Evolutionary conservation across 2,888 invertebrate genomes (phyloP).

Genomic region (Caenorhabditis sp.): DNA sequence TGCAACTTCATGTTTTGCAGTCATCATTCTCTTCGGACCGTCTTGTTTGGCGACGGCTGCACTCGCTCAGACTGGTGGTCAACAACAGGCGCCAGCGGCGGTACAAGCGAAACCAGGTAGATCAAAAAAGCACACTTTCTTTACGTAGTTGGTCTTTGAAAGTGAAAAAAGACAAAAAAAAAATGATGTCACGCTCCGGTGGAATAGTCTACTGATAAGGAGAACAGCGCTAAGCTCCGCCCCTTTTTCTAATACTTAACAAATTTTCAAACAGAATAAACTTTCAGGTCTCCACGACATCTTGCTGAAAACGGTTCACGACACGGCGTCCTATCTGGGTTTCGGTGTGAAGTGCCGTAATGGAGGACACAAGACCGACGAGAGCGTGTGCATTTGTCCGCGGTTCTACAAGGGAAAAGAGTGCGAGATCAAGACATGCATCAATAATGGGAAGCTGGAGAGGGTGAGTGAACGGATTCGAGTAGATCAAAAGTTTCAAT

Average conservation of each 20-base stretch:
- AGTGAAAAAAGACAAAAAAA: background rate
- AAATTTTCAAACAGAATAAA: too few relatives aligned
- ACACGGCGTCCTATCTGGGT: slow-evolving; percentile 70
- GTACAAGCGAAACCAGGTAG: slow-evolving; percentile 34
- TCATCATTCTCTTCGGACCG: slow-evolving; percentile 26
- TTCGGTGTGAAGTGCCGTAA: slow-evolving; percentile 76
- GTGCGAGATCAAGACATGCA: slow-evolving; percentile 75
- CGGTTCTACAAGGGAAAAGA: slow-evolving; percentile 71
- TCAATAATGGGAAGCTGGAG: slow-evolving; percentile 71
- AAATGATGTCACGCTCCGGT: background rate
- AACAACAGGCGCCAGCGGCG: background rate
- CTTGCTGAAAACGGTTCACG: slow-evolving; percentile 35
- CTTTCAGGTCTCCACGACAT: slow-evolving; percentile 63
- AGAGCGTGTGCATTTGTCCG: slow-evolving; percentile 73
- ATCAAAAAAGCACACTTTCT: background rate
- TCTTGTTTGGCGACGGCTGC: background rate
- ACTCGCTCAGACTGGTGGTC: too few relatives aligned
- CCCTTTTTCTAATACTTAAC: too few relatives aligned
- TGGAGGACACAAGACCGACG: slow-evolving; percentile 71
- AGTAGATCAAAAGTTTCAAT: too few relatives aligned
- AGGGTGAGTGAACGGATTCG: too few relatives aligned
- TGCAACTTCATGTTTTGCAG: slow-evolving; percentile 44
- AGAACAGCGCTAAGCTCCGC: background rate
- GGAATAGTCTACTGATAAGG: too few relatives aligned
- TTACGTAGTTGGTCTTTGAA: background rate